These are phyloP conservation scores for Otus sunia DNA, from an alignment of 2,113 vertebrate species.

Conservation along the genomic window DNA sequence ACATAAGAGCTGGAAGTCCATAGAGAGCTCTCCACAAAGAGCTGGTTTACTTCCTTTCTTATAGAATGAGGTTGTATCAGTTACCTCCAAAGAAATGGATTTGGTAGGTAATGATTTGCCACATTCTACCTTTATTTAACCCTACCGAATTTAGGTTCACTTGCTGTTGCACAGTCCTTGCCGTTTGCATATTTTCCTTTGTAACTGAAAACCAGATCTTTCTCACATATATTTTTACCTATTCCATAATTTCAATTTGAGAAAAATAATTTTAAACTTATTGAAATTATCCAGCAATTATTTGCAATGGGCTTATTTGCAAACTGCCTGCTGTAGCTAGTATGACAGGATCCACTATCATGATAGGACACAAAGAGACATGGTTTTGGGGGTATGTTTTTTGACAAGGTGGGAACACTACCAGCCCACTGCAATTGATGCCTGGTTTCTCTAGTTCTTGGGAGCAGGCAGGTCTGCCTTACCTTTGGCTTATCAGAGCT, in stretches of 20 bases:
- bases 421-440: neutral
- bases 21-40: neutral
- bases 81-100: neutral
- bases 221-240: neutral
- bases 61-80: neutral
- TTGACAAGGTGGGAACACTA: neutral
- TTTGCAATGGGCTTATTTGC: neutral
- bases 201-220: neutral
- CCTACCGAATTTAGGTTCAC: neutral
- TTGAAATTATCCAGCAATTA: neutral
- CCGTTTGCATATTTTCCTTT: neutral
- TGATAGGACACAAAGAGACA: neutral
- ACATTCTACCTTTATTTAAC: neutral
- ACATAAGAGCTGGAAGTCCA: neutral
- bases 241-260: neutral
- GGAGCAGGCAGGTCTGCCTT: neutral
- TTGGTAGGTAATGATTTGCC: neutral
- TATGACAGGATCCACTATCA: neutral
- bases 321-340: neutral
- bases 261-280: neutral
- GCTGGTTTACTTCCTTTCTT: neutral
- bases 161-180: neutral
- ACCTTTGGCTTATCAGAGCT: neutral
- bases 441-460: neutral
- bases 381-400: fast-evolving